Evolutionary conservation across 2,113 vertebrate genomes (phyloP), one percentile per base, ranked within the genome.

Genomic region (Gnathonemus echidnorhynchus): DNA sequence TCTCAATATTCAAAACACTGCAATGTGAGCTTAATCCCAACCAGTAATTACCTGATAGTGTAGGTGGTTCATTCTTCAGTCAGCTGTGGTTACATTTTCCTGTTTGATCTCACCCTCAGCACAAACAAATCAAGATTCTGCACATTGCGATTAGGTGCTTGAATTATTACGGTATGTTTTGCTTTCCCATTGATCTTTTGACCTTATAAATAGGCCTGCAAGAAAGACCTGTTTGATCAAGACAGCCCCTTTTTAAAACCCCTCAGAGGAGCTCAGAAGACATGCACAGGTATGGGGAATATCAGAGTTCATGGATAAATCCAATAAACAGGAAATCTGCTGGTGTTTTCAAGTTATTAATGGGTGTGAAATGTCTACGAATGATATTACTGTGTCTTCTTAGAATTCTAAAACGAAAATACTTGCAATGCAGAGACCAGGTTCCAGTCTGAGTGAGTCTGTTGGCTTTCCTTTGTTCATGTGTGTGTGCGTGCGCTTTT

Each of bases 1-100:
- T 86, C 86, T 87, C 86, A 87, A 87, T 52, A 87, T 87, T 87
- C 49, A 53, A 53, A 87, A 87, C 77, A 84, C 11, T 89, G 91
- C 83, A 90, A 90, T 88, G 50, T 17, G 87, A 42, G 52, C 52
- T 88, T 58, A 31, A 56, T 39, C 50, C 49, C 53, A 62, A 58
- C 52, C 87, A 39, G 50, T 88, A 88, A 88, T 56, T 88, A 88
- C 87, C 50, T 88, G 50, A 88, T 52, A 52, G 50, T 88, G 87
- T 88, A 88, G 87, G 52, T 58, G 87, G 49, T 39, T 88, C 52
- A 53, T 56, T 88, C 35, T 58, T 62, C 27, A 88, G 83, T 88
- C 52, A 56, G 35, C 87, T 58, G 86, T 15, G 49, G 86, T 31
- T 50, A 87, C 46, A 87, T 87, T 87, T 85, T 53, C 49, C 15